A percentile compares a stretch with the other conserved stretches of the same genome.
These are phyloP conservation scores for Mugil cephalus DNA, from an alignment of 2,113 vertebrate species.

Conservation along the genomic window DNA sequence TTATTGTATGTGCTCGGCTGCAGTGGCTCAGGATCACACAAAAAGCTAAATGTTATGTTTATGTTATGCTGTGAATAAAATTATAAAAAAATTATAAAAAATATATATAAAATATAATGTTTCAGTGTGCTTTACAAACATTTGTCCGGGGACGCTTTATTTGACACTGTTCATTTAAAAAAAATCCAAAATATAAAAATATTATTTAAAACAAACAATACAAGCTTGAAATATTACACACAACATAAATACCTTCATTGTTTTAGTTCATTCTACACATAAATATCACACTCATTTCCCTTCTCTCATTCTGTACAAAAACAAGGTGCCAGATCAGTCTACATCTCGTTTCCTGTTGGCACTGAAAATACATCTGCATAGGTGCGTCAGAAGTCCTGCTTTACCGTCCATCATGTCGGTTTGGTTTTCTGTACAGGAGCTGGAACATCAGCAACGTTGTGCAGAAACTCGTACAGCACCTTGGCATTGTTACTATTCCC, in stretches of 20 bases:
- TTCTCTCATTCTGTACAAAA: neutral
- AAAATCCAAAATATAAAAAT: conserved; percentile 4
- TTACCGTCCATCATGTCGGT: conserved; percentile 16
- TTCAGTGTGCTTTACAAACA: too few relatives aligned
- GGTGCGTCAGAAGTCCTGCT: neutral
- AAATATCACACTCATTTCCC: conserved; percentile 10
- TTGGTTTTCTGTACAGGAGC: conserved; percentile 71
- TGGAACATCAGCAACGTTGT: conserved; percentile 78
- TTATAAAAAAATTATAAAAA: too few relatives aligned
- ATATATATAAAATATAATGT: too few relatives aligned
- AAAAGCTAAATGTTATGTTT: too few relatives aligned
- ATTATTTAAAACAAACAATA: neutral
- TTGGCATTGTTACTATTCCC: conserved; percentile 85
- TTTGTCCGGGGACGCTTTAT: neutral
- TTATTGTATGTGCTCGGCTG: too few relatives aligned
- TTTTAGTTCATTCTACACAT: conserved; percentile 40
- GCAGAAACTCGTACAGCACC: conserved; percentile 92
- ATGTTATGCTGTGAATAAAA: too few relatives aligned
- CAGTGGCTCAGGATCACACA: too few relatives aligned
- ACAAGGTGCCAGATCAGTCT: neutral
- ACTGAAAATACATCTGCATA: neutral
- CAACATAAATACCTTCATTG: neutral
- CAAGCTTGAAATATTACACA: neutral
- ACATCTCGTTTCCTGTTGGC: neutral
- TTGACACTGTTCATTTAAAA: conserved; percentile 8